Evolutionary conservation across 2,888 invertebrate genomes (phyloP).

Genomic region (Macrostomum cliftonense): DNA sequence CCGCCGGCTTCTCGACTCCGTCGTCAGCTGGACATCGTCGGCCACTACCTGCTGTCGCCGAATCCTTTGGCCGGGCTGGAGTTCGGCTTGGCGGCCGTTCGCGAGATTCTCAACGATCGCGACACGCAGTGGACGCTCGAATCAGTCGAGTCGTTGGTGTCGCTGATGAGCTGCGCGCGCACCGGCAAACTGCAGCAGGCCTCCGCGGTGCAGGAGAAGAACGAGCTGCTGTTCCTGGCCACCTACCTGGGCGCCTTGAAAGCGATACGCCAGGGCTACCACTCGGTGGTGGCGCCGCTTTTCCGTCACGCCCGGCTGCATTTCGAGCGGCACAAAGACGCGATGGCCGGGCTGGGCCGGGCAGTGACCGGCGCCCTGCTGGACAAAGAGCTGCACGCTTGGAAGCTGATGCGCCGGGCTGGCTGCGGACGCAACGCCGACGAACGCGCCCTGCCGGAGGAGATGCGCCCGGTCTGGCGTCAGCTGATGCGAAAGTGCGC

Average conservation of each 20-base stretch:
- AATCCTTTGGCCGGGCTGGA: slow-evolving; percentile 24
- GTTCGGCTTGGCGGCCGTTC: slow-evolving; percentile 19
- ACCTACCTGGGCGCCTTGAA: slow-evolving; percentile 32
- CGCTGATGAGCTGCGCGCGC: slow-evolving; percentile 25
- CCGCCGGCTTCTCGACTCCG: background rate
- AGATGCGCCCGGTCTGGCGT: background rate
- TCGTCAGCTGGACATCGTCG: slow-evolving; percentile 17
- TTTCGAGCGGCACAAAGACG: background rate
- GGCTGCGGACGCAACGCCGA: too few species aligned
- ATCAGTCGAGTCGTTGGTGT: slow-evolving; percentile 24
- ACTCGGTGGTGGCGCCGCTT: slow-evolving; percentile 24
- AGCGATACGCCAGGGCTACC: slow-evolving; percentile 28
- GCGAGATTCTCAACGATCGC: background rate
- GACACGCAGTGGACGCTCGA: slow-evolving; percentile 20
- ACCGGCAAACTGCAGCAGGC: slow-evolving; percentile 26
- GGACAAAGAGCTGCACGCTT: slow-evolving; percentile 15
- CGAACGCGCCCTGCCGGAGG: slow-evolving; percentile 4
- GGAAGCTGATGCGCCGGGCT: slow-evolving; percentile 5
- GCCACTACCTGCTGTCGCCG: slow-evolving; percentile 27
- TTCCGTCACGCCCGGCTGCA: slow-evolving; percentile 12
- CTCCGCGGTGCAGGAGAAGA: slow-evolving; percentile 11
- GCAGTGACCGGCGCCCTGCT: slow-evolving; percentile 14
- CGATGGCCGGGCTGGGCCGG: slow-evolving; percentile 1
- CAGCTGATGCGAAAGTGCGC: background rate
- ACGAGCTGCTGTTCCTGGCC: slow-evolving; percentile 24